Evolutionary conservation across 2,888 invertebrate genomes (phyloP), one percentile per base, ranked within the genome.

Genomic region (Belgica antarctica): DNA sequence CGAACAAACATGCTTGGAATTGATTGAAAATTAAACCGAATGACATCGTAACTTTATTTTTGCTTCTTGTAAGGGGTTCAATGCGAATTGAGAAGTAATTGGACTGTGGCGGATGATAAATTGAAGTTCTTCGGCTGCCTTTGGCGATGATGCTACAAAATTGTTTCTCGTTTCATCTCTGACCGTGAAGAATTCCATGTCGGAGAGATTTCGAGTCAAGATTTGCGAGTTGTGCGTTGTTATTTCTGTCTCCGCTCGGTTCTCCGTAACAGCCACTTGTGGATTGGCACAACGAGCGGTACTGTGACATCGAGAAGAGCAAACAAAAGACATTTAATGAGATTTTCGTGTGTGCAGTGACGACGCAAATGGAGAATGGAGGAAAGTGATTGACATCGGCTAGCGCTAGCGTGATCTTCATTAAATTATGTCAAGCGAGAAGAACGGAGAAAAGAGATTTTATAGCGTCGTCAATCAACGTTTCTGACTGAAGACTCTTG

Each of bases 11-110:
- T 41, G 12, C 41, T 41, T 15, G 2, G 3, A 12, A 41, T 15
- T 41, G 41, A 41, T 41, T 41, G 41, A 41, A 41, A 41, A 41
- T 41, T 41, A 41, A 41, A 41, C 15, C 41, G 41, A n/a, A 41
- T 41, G 41, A 41, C 41, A 41, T 10, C 15, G 3, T n/a, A 10
- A 2, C 41, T 41, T n/a, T n/a, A n/a, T n/a, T n/a, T n/a, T 41
- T 15, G 41, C 41, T n/a, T n/a, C n/a, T n/a, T n/a, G 41, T 41
- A 15, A 41, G 41, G 15, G n/a, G n/a, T n/a, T 5, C 4, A n/a
- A 41, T n/a, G 41, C 41, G 41, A n/a, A 41, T 5, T 41, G 15
- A 41, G 41, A 41, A 41, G 41, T 41, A 41, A 41, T 41, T 41
- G 41, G n/a, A 41, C 7, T 34, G 34, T 8, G 12, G 34, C 7